Conservation (phyloP, 1,140 invertebrate species). For the Cotesia chilonis region DNA sequence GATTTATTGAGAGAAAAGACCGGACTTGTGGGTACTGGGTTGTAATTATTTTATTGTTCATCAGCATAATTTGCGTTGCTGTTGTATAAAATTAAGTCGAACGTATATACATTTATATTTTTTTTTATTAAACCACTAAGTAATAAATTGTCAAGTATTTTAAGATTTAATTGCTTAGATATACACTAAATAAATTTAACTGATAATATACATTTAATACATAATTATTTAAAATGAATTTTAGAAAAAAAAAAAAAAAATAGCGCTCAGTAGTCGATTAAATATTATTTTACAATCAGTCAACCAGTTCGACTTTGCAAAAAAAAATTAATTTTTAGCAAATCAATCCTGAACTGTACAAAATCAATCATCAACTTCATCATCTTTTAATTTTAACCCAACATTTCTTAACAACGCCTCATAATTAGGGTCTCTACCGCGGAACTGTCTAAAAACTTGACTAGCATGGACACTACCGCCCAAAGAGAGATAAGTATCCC, state of each 20-base stretch:
- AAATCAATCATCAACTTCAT: not conserved
- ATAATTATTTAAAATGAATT: too few species aligned
- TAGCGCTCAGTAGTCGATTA: too few species aligned
- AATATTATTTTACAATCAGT: too few species aligned
- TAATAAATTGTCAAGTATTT: not conserved
- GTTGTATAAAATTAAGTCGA: not conserved
- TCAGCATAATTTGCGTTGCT: conserved; percentile 44
- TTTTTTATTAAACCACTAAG: not conserved
- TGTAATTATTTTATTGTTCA: conserved; percentile 72
- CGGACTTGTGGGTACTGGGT: conserved; percentile 78
- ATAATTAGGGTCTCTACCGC: conserved; percentile 88
- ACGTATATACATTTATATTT: not conserved
- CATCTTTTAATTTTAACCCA: conserved; percentile 66
- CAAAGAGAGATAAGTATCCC: conserved; percentile 84
- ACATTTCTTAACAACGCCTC: conserved; percentile 80
- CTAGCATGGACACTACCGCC: conserved; percentile 81
- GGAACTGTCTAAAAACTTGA: conserved; percentile 88
- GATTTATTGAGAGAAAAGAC: conserved; percentile 74
- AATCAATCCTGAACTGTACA: too few species aligned
- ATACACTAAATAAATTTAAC: too few species aligned
- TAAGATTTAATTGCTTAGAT: too few species aligned
- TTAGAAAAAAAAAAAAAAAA: too few species aligned
- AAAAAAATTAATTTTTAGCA: too few species aligned
- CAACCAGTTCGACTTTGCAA: too few species aligned
- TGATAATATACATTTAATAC: too few species aligned